Base-by-base conservation (phyloP, 53 echinoderm and acorn worm genomes). In the Paracentrotus lividus region DNA sequence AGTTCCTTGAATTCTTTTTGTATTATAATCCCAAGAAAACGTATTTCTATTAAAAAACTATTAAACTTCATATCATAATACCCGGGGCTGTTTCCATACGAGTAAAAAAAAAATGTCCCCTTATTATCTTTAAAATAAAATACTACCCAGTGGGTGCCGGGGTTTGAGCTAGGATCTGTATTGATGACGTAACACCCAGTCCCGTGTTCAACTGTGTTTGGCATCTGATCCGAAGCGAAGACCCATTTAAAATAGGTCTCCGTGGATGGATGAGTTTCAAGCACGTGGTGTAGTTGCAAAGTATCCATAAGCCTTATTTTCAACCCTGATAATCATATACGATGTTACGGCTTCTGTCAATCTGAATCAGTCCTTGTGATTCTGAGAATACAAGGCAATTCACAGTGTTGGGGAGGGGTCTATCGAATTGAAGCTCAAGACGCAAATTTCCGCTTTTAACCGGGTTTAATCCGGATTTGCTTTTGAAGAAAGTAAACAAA, bases 361-460 rank as follows among this genome's bases (percentile, higher is more conserved):
- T 94, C 72, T 94, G 78, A 18, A 90, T 78, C 0, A 94, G 89
- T 0, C 81, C 81, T 14, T 94, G 67, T 23, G 72, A 55, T 90
- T 90, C 94, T 3, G 94, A 77, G 7, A 68, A 14, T 8, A 96
- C 77, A 34, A 95, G 23, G 38, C 95, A 93, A 84, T 95, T 96
- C 23, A 95, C 78, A 1, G 95, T 96, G 15, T 88, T 85, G 21
- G 93, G 21, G 10, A 95, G 90, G 32, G 95, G 56, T 4, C 16
- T 72, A 18, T 84, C 67, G 55, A 96, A 96, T 31, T 94, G 88
- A 16, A 94, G 29, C 45, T 96, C 96, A 29, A 96, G 77, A 5
- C 96, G 68, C 42, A 96, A 59, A 77, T 94, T 93, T 23, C 96
- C 93, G 52, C 92, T 88, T 49, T 94, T 95, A 3, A 94, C 93